Evolutionary conservation across 2,888 invertebrate species (phyloP).

Genomic region (Agrochola lota): DNA sequence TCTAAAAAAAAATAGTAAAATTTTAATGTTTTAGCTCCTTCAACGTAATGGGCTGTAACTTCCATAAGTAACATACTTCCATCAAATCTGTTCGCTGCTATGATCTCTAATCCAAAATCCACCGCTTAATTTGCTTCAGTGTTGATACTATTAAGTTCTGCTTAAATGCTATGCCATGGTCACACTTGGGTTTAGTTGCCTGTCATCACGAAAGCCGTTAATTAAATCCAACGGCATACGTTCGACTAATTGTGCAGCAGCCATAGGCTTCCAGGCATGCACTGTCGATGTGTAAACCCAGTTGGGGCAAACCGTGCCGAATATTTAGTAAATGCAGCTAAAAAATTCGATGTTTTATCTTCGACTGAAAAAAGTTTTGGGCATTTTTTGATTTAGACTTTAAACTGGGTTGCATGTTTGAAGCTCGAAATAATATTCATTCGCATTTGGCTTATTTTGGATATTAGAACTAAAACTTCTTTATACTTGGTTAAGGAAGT

Average conservation of each 20-base stretch:
- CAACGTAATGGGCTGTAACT: not conserved
- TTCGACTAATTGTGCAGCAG: conserved; percentile 51
- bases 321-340: conserved; percentile 6
- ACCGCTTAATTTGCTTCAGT: conserved; percentile 23
- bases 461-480: not conserved
- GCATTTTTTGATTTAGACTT: not conserved
- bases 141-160: conserved; percentile 19
- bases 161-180: conserved; percentile 32
- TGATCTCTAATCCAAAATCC: conserved; percentile 12
- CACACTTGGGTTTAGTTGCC: conserved; percentile 25
- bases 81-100: not conserved
- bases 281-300: conserved; percentile 29
- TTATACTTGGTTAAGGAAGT: not conserved
- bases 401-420: not conserved
- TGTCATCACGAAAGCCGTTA: conserved; percentile 45
- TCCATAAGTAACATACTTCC: not conserved
- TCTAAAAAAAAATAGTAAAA: not conserved
- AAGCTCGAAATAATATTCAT: not conserved
- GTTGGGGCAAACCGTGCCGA: conserved; percentile 8
- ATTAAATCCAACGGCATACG: conserved; percentile 53
- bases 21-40: not conserved
- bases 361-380: not conserved
- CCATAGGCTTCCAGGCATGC: conserved; percentile 31
- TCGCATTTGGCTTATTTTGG: not conserved
- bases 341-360: not conserved